Conservation (phyloP, 2,888 invertebrate genomes). For the Formica aserva region DNA sequence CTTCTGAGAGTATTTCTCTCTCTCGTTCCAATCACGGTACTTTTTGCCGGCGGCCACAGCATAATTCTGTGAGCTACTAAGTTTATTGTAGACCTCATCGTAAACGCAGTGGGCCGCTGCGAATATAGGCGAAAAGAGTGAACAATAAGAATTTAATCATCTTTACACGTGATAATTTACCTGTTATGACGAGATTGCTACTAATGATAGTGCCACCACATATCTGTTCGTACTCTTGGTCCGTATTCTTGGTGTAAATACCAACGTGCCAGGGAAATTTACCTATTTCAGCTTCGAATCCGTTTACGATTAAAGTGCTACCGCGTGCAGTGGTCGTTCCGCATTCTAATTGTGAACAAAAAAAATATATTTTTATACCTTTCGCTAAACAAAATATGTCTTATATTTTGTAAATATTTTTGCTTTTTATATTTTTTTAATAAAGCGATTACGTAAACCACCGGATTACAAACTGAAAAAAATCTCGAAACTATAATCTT, state of each 20-base stretch:
- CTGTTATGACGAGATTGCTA: conserved; percentile 73
- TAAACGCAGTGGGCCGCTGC: conserved; percentile 78
- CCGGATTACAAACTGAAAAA: background rate
- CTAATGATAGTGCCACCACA: conserved; percentile 76
- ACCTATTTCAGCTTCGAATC: conserved; percentile 70
- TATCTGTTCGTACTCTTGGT: conserved; percentile 66
- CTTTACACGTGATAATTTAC: conserved; percentile 55
- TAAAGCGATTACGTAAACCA: background rate
- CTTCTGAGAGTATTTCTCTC: conserved; percentile 71
- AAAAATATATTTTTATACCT: conserved; percentile 4
- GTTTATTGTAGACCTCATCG: conserved; percentile 67
- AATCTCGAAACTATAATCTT: conserved; percentile 19
- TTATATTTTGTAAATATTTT: background rate
- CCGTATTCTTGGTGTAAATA: conserved; percentile 64
- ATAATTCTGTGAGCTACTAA: conserved; percentile 61
- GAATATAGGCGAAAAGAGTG: background rate
- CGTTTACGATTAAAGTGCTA: conserved; percentile 73
- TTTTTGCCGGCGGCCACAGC: conserved; percentile 76
- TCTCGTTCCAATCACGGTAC: conserved; percentile 72
- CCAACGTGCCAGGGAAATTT: conserved; percentile 79
- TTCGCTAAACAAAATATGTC: background rate
- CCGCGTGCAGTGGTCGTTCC: conserved; percentile 72
- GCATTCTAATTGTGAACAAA: conserved; percentile 69
- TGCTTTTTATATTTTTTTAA: background rate
- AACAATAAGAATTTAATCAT: conserved; percentile 11